Conservation (phyloP, 2,797 vertebrate genomes). For the Yasuhikotakia modesta region DNA sequence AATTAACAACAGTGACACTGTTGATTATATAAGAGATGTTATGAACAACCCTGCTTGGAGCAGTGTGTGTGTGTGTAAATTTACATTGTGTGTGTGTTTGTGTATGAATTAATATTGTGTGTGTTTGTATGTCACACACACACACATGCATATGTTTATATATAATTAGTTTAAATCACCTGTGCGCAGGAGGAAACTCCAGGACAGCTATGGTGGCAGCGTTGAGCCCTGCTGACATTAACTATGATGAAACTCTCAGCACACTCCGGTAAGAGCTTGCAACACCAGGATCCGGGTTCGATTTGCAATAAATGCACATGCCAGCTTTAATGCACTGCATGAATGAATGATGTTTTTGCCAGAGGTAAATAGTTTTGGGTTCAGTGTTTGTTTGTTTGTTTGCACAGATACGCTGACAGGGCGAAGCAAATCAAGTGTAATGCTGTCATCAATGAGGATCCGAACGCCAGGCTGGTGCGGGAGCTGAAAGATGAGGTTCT, state of each 20-base stretch:
- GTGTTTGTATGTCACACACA: conserved; percentile 59
- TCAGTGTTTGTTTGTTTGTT: neutral
- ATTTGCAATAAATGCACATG: neutral
- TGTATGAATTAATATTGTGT: no score
- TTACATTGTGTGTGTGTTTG: no score
- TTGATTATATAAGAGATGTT: neutral
- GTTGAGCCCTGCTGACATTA: conserved; percentile 97
- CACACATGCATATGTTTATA: no score
- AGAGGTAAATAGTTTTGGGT: neutral
- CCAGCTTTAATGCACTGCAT: neutral
- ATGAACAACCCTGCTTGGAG: no score
- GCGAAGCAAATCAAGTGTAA: conserved; percentile 99
- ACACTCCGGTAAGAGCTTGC: conserved; percentile 86
- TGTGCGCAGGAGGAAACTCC: conserved; percentile 86
- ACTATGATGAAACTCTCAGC: conserved; percentile 98
- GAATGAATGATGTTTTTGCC: no score
- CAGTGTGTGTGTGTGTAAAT: no score
- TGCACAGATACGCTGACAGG: conserved; percentile 90
- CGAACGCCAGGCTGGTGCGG: conserved; percentile 94
- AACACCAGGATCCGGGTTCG: neutral
- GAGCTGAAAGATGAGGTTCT: conserved; percentile 97
- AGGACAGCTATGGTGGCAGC: conserved; percentile 98
- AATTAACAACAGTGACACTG: neutral
- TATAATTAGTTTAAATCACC: no score
- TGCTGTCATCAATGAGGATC: conserved; percentile 98